Evolutionary conservation across 2,113 vertebrate genomes (phyloP).

Genomic region (Hippocampus abdominalis): DNA sequence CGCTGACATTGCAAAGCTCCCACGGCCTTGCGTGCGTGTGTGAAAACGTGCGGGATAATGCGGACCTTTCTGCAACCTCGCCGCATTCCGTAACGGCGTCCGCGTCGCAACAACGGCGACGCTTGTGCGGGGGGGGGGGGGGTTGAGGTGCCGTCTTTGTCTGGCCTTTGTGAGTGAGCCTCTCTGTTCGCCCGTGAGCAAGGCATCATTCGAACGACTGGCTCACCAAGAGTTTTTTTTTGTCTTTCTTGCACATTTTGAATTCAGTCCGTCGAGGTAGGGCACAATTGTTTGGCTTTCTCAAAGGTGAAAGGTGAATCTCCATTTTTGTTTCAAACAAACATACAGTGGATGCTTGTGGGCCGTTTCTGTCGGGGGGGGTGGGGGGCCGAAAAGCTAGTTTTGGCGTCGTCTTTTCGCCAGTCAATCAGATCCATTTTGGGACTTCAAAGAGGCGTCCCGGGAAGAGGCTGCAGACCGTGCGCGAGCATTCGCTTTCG

Average conservation of each 20-base stretch:
- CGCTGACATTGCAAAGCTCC: constrained; percentile 47
- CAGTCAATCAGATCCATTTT: constrained; percentile 53
- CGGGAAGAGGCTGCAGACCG: constrained; percentile 45
- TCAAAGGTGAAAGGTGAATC: no score
- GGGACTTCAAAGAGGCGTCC: constrained; percentile 52
- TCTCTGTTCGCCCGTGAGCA: constrained; percentile 56
- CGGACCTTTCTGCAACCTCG: constrained; percentile 32
- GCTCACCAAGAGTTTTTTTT: constrained; percentile 9
- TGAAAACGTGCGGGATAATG: constrained; percentile 29
- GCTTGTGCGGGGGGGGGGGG: constrained; percentile 36
- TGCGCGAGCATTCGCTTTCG: constrained; percentile 58
- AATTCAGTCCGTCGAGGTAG: no score
- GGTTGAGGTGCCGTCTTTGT: constrained; percentile 48
- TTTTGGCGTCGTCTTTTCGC: constrained; percentile 4
- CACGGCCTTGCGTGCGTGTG: constrained; percentile 11
- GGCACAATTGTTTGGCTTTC: no score
- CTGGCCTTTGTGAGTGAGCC: constrained; percentile 45
- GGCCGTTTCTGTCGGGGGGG: no score
- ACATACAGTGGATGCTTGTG: no score
- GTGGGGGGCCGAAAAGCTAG: constrained; percentile 6
- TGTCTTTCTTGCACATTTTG: no score
- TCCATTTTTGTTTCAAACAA: no score
- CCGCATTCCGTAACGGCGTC: constrained; percentile 53
- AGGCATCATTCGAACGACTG: constrained; percentile 49
- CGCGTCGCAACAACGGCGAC: constrained; percentile 54